Evolutionary conservation across 2,888 invertebrate species (phyloP), one percentile per base, ranked within the genome.

Genomic region (Tinea trinotella): DNA sequence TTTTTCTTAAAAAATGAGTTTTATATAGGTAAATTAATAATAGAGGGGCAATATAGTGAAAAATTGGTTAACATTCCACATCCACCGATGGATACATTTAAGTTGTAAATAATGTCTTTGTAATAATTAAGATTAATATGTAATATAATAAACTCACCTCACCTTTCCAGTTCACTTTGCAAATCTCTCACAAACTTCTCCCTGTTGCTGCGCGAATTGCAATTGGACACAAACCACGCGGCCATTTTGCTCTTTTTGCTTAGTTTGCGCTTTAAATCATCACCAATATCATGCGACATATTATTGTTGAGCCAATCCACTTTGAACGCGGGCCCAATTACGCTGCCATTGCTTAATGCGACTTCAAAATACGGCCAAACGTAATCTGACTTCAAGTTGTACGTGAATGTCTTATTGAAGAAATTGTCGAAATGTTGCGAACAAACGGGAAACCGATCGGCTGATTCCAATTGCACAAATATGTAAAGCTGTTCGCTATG

Each of bases 141-240:
- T n/a, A n/a, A n/a, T n/a, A n/a, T n/a, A n/a, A n/a, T n/a, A n/a
- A n/a, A 4, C 46, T 46, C 5, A 46, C 30, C 22, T 34, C 35
- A 54, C 54, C 54, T 54, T 19, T 35, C 59, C 22, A 88, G 78
- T 60, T 83, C 63, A 58, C 80, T 74, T 1, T 64, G 60, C 35
- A 88, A 61, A 57, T 67, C 75, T 62, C 59, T 13, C 0, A 59
- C 59, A 13, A 59, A 54, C 30, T 20, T 1, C 35, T 59, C 58
- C 40, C 61, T 10, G 12, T 49, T 7, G n/a, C 58, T 58, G 7
- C n/a, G 18, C 1, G 58, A 56, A 3, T 50, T 18, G 35, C 62
- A 62, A 17, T 61, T 58, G n/a, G 60, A 61, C 0, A 60, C 61
- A 36, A 62, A 59, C 62, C 60, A 61, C 13, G 61, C 62, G 15